Base-by-base conservation (phyloP, 2,888 invertebrate species). In the Nysson spinosus region DNA sequence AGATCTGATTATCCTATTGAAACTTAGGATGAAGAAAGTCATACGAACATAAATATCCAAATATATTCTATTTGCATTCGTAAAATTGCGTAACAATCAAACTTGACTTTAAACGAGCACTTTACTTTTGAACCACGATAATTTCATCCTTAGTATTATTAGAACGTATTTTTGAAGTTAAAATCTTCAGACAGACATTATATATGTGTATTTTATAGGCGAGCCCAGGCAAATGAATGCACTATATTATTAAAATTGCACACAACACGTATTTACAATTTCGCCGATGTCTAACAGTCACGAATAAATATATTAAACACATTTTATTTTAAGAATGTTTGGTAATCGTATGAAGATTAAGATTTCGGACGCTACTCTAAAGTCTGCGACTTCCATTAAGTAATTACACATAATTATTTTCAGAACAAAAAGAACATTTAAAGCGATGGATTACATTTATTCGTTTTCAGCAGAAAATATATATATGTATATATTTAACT, bases 271-370 rank as follows among this genome's bases (percentile, higher is more conserved):
- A 65, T 68, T 46, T 65, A 60, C 58, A 60, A 34, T 46, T 28
- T 28, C 30, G 34, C 51, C n/a, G 47, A 32, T 37, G 20, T 16
- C 22, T 35, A 64, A 49, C 20, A 42, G 39, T 60, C 51, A 43
- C 39, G 39, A 68, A 68, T 65, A 68, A 65, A 68, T 65, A 65
- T 32, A 60, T 22, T 54, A 40, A 65, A 65, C 58, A 67, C 34
- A 51, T 39, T 47, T 55, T 11, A 32, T 34, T 34, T 34, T 55
- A 42, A 57, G 17, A 34, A n/a, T n/a, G n/a, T n/a, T n/a, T n/a
- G n/a, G n/a, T 61, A 32, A 24, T 49, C 47, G 52, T 44, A 37
- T 52, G 46, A 43, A 32, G 22, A 39, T 50, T 19, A 17, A 28
- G 39, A 40, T 11, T 44, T 34, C 20, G 26, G 44, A 58, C 26